Evolutionary conservation across 2,113 vertebrate species (phyloP).

Genomic region (Paralichthys olivaceus): DNA sequence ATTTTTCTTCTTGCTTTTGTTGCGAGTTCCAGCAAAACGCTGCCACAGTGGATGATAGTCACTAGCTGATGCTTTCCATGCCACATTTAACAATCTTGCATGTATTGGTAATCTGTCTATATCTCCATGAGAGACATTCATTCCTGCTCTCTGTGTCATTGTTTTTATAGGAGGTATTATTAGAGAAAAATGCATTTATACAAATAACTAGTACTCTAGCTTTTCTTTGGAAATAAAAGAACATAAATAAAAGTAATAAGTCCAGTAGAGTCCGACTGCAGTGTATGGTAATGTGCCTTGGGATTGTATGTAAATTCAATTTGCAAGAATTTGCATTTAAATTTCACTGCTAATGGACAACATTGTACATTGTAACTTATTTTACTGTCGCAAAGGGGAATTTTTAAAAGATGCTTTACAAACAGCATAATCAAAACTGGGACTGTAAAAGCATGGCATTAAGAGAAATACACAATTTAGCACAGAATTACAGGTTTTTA

Average conservation of each 20-base stretch:
- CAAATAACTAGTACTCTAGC: not conserved
- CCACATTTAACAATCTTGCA: no score
- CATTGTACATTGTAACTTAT: conserved; percentile 30
- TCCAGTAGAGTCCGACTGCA: conserved; percentile 22
- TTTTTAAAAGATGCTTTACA: conserved; percentile 20
- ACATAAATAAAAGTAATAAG: conserved; percentile 20
- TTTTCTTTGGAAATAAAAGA: not conserved
- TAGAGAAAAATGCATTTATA: not conserved
- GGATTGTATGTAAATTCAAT: conserved; percentile 55
- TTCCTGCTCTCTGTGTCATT: not conserved
- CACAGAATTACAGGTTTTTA: not conserved
- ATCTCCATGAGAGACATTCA: not conserved
- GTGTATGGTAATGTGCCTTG: conserved; percentile 26
- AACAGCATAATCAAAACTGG: conserved; percentile 19
- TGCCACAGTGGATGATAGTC: no score
- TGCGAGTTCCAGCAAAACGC: no score
- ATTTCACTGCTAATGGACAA: conserved; percentile 40
- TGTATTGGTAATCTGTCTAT: not conserved
- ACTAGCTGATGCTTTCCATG: no score
- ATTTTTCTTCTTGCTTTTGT: no score
- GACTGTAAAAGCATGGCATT: conserved; percentile 6
- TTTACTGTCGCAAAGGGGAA: conserved; percentile 18
- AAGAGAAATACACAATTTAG: not conserved
- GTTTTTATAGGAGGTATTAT: not conserved
- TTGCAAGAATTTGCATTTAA: conserved; percentile 56